Evolutionary conservation across 2,888 invertebrate species (phyloP).

Genomic region (Troides helena): DNA sequence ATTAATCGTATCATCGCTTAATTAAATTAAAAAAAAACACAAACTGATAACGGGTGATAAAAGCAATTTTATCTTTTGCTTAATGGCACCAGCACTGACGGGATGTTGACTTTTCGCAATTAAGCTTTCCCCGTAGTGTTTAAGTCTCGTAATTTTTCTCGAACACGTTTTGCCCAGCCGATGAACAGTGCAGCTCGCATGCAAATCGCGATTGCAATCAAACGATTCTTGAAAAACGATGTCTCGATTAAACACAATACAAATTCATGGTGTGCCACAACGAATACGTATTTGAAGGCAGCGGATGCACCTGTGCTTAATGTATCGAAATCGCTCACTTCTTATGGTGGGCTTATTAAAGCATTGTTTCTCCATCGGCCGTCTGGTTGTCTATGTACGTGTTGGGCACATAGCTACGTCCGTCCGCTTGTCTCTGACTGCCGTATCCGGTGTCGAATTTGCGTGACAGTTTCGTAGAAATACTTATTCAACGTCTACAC

Average conservation of each 20-base stretch:
- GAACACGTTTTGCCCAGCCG: conserved; percentile 5
- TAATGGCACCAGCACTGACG: neutral
- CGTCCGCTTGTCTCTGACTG: conserved; percentile 40
- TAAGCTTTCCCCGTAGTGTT: neutral
- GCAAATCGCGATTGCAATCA: conserved; percentile 12
- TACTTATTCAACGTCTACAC: conserved; percentile 40
- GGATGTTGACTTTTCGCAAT: neutral
- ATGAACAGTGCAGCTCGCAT: conserved; percentile 8
- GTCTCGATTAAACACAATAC: conserved; percentile 32
- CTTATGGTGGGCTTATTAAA: conserved; percentile 44
- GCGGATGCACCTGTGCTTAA: conserved; percentile 38
- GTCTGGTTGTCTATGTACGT: conserved; percentile 36
- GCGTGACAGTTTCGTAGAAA: conserved; percentile 54
- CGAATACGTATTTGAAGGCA: conserved; percentile 34
- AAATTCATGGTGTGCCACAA: conserved; percentile 33
- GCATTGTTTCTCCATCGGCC: conserved; percentile 54
- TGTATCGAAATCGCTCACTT: conserved; percentile 32
- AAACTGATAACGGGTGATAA: too few relatives aligned
- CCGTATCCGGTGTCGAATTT: conserved; percentile 61
- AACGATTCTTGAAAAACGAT: conserved; percentile 23
- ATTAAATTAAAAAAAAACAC: too few relatives aligned
- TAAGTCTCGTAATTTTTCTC: conserved; percentile 12
- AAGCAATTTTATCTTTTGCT: too few relatives aligned
- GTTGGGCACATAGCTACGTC: conserved; percentile 31
- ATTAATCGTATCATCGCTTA: too few relatives aligned